phyloP scores from a whole-genome alignment of 2,797 vertebrate genomes.

The Cottoperca gobio region DNA sequence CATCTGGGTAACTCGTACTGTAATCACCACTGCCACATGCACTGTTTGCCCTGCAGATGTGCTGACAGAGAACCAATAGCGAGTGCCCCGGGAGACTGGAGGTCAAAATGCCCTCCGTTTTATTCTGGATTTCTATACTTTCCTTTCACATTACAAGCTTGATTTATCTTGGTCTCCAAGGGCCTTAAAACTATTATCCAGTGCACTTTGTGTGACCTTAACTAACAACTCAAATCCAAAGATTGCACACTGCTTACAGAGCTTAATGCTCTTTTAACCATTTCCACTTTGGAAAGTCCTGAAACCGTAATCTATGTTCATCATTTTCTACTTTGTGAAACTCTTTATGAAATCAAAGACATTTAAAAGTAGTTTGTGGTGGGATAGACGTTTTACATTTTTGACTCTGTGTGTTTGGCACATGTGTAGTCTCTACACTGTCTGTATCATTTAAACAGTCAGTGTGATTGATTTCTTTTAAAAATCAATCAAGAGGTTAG shows the following conservation, averaged over 20 bases:
- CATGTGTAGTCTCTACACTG: not conserved
- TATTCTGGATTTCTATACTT: slow-evolving; percentile 58
- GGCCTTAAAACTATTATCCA: slow-evolving; percentile 64
- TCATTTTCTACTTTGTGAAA: not conserved
- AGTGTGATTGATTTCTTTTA: not conserved
- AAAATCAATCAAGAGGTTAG: not conserved
- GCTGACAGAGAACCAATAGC: slow-evolving; percentile 24
- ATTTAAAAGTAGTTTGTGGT: not conserved
- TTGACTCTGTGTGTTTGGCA: not conserved
- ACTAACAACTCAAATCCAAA: slow-evolving; percentile 43
- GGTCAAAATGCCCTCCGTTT: slow-evolving; percentile 59
- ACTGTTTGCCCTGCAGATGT: slow-evolving; percentile 34
- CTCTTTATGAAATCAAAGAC: not conserved
- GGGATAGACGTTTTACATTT: not conserved
- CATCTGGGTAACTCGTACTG: slow-evolving; percentile 32
- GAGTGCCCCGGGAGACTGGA: slow-evolving; percentile 21
- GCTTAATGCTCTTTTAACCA: slow-evolving; percentile 29
- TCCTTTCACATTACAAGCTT: slow-evolving; percentile 74
- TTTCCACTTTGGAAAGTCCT: slow-evolving; percentile 7
- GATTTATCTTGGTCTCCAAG: slow-evolving; percentile 68
- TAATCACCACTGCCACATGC: slow-evolving; percentile 34
- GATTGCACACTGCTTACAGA: slow-evolving; percentile 20
- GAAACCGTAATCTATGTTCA: not conserved
- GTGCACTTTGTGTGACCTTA: slow-evolving; percentile 48
- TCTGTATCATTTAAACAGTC: not conserved